A percentile compares a stretch with the other conserved stretches of the same genome.
These are phyloP conservation scores for Manis pentadactyla DNA, from an alignment of 2,797 vertebrate species.

Conservation along the genomic window DNA sequence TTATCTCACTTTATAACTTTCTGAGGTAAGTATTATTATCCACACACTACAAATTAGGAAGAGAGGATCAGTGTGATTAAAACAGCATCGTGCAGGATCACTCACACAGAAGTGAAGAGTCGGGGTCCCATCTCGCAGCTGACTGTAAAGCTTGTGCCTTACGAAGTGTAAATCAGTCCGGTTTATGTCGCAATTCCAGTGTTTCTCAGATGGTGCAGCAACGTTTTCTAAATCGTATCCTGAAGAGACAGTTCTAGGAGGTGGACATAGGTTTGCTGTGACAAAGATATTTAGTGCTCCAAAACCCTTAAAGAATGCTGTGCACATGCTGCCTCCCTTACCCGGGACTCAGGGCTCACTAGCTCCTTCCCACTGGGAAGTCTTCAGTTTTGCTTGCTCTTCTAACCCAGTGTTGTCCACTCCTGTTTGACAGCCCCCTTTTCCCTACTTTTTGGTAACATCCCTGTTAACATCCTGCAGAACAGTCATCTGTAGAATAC, in stretches of 20 bases:
- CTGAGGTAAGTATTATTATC: not conserved
- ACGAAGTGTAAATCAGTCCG: accelerated
- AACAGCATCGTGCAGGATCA: not conserved
- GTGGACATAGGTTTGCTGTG: not conserved
- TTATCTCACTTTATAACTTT: not conserved
- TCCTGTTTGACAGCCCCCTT: no score
- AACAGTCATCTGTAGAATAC: not conserved
- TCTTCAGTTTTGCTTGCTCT: no score
- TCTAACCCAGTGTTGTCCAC: accelerated
- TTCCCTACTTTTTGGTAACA: not conserved
- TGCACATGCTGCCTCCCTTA: accelerated
- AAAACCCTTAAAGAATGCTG: not conserved
- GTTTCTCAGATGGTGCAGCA: not conserved
- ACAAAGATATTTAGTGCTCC: not conserved
- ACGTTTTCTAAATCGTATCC: not conserved
- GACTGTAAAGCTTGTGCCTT: not conserved
- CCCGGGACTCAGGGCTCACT: not conserved
- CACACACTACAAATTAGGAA: not conserved
- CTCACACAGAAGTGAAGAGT: accelerated
- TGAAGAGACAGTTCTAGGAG: not conserved
- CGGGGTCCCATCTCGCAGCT: no score
- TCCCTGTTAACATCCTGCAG: no score
- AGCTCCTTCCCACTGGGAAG: not conserved
- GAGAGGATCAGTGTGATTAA: no score
- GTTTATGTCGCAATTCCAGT: accelerated